phyloP scores from a whole-genome alignment of 2,888 invertebrate genomes.

The Luperina testacea region DNA sequence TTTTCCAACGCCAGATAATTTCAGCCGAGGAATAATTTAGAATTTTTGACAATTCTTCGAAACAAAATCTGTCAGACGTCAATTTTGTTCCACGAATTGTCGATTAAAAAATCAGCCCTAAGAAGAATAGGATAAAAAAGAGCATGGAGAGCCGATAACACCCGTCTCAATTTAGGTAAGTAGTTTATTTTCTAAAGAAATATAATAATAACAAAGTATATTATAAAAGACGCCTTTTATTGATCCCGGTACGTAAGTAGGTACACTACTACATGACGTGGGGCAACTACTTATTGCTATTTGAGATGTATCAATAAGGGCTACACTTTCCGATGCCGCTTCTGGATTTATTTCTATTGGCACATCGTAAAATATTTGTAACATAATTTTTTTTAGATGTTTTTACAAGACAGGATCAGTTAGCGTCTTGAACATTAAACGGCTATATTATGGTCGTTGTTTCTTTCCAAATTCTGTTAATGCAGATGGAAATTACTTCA shows the following conservation, averaged over 20 bases:
- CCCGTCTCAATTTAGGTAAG: too few species aligned
- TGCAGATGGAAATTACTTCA: not conserved
- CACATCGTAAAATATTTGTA: rapidly evolving
- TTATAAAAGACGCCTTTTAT: not conserved
- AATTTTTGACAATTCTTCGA: too few species aligned
- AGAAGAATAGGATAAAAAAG: too few species aligned
- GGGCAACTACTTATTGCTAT: not conserved
- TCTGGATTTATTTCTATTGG: not conserved
- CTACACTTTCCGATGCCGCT: too few species aligned
- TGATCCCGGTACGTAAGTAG: not conserved
- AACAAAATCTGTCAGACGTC: too few species aligned
- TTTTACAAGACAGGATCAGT: too few species aligned
- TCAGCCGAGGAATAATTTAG: too few species aligned
- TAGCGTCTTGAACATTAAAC: not conserved
- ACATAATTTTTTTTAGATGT: not conserved
- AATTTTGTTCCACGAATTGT: too few species aligned
- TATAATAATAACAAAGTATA: not conserved
- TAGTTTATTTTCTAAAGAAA: not conserved
- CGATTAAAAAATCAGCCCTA: too few species aligned
- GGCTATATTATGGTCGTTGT: not conserved
- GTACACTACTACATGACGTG: not conserved
- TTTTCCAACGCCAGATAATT: too few species aligned
- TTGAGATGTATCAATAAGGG: not conserved
- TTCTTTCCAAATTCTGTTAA: not conserved
- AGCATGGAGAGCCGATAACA: too few species aligned